Conservation (phyloP, 2,888 invertebrate genomes). For the Macropis europaea region DNA sequence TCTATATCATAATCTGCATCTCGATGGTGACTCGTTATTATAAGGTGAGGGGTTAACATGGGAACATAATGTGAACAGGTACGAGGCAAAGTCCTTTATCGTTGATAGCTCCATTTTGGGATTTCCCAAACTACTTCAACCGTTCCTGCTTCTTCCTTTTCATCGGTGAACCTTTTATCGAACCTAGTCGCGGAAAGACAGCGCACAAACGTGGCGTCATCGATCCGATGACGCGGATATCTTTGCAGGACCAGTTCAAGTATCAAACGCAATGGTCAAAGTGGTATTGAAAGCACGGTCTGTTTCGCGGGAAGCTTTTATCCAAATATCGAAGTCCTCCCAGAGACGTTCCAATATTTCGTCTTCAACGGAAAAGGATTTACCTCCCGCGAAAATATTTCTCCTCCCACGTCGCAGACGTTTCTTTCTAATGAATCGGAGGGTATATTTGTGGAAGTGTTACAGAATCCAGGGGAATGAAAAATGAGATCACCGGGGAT, state of each 20-base stretch:
- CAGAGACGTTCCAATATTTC: conserved; percentile 11
- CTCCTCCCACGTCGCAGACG: background rate
- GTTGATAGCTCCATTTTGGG: conserved; percentile 52
- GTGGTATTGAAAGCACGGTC: conserved; percentile 28
- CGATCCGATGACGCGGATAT: conserved; percentile 57
- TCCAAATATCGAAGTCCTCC: conserved; percentile 22
- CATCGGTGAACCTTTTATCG: conserved; percentile 15
- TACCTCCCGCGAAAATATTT: background rate
- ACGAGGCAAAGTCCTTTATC: conserved; percentile 54
- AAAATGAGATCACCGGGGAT: too few species aligned
- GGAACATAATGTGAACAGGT: conserved; percentile 11
- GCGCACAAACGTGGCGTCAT: conserved; percentile 36
- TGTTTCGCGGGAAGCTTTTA: conserved; percentile 47
- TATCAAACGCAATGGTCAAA: conserved; percentile 44
- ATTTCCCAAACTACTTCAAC: conserved; percentile 52
- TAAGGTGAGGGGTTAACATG: background rate
- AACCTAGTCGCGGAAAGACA: conserved; percentile 15
- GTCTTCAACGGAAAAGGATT: background rate
- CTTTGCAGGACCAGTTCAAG: conserved; percentile 35
- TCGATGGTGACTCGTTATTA: too few species aligned
- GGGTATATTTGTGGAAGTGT: too few species aligned
- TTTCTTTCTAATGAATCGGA: background rate
- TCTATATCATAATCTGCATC: too few species aligned
- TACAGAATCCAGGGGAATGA: too few species aligned
- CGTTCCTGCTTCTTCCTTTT: conserved; percentile 21